Percentiles rank a stretch among this genome's conserved stretches.
These are phyloP conservation scores for Psittacus erithacus DNA, from an alignment of 2,113 vertebrate species.

Conservation along the genomic window DNA sequence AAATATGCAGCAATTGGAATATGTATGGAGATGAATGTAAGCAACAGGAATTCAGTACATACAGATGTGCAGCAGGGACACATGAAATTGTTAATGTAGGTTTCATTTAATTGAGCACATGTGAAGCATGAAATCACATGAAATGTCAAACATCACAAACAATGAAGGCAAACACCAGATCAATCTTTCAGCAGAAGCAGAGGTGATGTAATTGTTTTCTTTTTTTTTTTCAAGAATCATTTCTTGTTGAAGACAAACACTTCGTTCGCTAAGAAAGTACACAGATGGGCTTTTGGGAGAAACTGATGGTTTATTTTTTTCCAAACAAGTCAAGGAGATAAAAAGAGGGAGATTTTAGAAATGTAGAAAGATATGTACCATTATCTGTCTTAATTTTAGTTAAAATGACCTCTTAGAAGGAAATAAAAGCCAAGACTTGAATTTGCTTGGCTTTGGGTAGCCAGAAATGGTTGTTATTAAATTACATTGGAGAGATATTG, in stretches of 20 bases:
- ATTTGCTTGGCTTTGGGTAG: not conserved
- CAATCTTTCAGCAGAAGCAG: not conserved
- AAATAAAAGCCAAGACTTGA: not conserved
- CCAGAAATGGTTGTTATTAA: not conserved
- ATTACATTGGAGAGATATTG: not conserved
- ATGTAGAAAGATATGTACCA: not conserved
- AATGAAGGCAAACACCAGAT: not conserved
- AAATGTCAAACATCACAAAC: rapidly evolving
- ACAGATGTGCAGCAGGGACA: not conserved
- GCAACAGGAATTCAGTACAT: not conserved
- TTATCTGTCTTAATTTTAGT: not conserved
- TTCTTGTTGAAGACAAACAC: not conserved
- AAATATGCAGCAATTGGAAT: not conserved
- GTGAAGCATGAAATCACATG: not conserved
- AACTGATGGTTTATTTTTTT: not conserved
- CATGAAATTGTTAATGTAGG: not conserved
- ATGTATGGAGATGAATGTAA: not conserved
- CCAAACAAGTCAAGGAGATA: not conserved
- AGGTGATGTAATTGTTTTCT: not conserved
- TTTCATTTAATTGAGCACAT: not conserved
- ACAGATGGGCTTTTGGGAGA: not conserved
- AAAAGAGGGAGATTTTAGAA: not conserved
- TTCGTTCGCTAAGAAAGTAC: not conserved
- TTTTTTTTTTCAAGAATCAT: not conserved
- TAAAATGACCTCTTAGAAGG: not conserved